A percentile compares a stretch with the other conserved stretches of the same genome.
Evolutionary conservation across 2,113 vertebrate species (phyloP).

Genomic region (Melanocharis versteri): DNA sequence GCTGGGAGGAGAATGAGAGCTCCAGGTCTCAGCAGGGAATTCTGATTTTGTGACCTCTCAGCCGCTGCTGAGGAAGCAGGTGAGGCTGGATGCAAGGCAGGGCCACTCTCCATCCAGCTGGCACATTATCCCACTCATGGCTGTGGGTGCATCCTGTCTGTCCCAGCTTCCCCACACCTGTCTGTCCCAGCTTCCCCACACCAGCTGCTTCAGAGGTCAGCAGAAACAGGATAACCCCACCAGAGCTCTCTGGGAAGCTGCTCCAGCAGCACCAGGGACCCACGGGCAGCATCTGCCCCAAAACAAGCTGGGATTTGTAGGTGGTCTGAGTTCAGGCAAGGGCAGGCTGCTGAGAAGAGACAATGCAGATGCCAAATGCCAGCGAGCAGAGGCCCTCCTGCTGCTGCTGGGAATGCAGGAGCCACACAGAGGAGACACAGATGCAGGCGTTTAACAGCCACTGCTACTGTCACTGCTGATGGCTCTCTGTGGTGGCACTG

Average conservation of each 20-base stretch:
- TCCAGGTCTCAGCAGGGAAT: background rate
- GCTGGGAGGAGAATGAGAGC: fast-evolving
- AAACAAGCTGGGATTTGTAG: background rate
- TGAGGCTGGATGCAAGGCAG: background rate
- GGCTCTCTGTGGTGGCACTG: background rate
- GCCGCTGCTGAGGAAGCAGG: background rate
- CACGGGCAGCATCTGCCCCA: background rate
- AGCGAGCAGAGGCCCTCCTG: background rate
- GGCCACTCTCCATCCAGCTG: fast-evolving
- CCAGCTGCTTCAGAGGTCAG: background rate
- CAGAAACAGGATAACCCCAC: background rate
- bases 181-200: background rate
- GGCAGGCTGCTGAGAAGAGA: background rate
- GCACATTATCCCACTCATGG: fast-evolving
- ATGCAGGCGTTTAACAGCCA: background rate
- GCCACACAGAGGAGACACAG: background rate
- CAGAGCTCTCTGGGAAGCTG: background rate
- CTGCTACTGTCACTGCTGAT: background rate
- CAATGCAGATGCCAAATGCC: conserved; percentile 41
- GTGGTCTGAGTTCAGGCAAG: background rate
- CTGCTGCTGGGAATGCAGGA: conserved; percentile 4
- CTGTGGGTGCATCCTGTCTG: background rate
- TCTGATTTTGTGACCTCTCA: background rate
- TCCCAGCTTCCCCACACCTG: background rate
- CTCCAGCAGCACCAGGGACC: background rate